Base-by-base conservation (phyloP, 2,888 invertebrate genomes). In the Exephanes ischioxanthus region DNA sequence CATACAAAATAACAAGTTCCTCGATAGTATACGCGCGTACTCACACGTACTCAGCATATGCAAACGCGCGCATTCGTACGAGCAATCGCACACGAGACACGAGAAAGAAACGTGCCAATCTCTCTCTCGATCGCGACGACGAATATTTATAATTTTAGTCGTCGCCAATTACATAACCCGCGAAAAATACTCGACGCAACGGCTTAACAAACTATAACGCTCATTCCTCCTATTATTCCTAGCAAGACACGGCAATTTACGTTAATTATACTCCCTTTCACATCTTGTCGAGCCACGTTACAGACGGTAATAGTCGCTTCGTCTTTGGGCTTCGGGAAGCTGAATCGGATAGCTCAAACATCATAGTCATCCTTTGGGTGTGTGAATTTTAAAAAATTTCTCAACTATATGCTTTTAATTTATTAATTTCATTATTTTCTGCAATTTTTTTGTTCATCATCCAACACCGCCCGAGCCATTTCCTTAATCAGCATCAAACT, bases 1-100 rank as follows among this genome's bases (percentile, higher is more conserved):
- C 91, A 92, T 93, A 93, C 89, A 93, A 93, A 93, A 93, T 92
- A 93, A 93, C 93, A 92, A 92, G 92, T 92, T 92, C 90, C 91
- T 89, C 90, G 91, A 90, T 91, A 19, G 77, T 41, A 55, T 22
- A 16, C 51, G 53, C 22, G 51, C 37, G 78, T 63, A 53, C 53
- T 68, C 51, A 53, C n/a, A 75, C 51, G 41, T 33, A 30, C 33
- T 30, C 30, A 33, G 7, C 92, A 91, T 87, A 88, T 92, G 90
- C 89, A 90, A 91, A 90, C 61, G 61, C 73, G 48, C 66, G 75
- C 37, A 48, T 41, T n/a, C 61, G 30, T 26, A 51, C 37, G 66
- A 66, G 76, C 37, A 30, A 33, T 30, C 66, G 76, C 76, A 76
- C 51, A 63, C 22, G 66, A 37, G 67, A 67, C 41, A 67, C 67